Evolutionary conservation across 2,888 invertebrate species (phyloP), one percentile per base, ranked within the genome.

Genomic region (Thecophora atra): DNA sequence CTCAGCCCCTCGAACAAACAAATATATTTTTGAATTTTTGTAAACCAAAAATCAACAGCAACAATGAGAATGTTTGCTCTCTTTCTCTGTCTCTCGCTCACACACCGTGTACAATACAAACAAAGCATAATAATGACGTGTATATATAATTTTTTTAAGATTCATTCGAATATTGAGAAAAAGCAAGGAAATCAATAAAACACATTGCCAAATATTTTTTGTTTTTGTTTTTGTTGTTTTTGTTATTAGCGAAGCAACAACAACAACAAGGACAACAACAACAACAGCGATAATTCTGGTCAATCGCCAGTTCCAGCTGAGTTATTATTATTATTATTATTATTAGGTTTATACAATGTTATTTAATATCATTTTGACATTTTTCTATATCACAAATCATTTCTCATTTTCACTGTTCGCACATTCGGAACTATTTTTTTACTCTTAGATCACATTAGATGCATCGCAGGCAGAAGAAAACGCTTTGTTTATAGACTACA

Each of bases 141-240:
- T 85, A 85, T 83, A 84, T 85, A 85, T 85, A 85, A 85, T 85
- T 84, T 85, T 84, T 81, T 78, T 75, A 77, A 77, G 78, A 77
- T 79, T 73, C 69, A 72, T 73, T n/a, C n/a, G 11, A 6, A 37
- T 30, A 6, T 30, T 8, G 30, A 6, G 4, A 30, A 30, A 30
- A 37, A 37, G 11, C 7, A 37, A 8, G 37, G 6, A 37, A 37
- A 8, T 8, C 6, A 37, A 37, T 37, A 37, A 8, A 8, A 6
- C 37, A 37, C 1, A 72, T 19, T 3, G n/a, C n/a, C n/a, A n/a
- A 47, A 24, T 42, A 19, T 21, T 44, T 44, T 15, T 21, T 30
- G 37, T 26, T 30, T 15, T 68, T 60, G 37, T 60, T 60, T 7
- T 69, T 68, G 17, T 17, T 58, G 28, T 21, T 42, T 44, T 44